Percentiles rank a stretch among this genome's conserved stretches.
Evolutionary conservation across 2,888 invertebrate genomes (phyloP).

Genomic region (Mythimna loreyi): DNA sequence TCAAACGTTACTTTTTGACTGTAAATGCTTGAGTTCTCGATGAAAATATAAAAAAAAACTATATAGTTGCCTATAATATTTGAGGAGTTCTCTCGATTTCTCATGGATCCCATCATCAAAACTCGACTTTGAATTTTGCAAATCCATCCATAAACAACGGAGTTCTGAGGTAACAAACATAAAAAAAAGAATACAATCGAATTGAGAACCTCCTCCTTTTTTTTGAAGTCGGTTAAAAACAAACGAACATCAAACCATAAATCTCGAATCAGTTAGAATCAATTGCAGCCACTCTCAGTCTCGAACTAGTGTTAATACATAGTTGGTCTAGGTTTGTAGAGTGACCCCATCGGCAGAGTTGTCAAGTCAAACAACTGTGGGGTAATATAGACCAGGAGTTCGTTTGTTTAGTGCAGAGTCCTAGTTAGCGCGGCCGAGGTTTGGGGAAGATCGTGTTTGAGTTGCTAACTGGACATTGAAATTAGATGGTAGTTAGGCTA

Average conservation of each 20-base stretch:
- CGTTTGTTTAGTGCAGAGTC: constrained; percentile 49
- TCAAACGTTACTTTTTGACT: too few relatives aligned
- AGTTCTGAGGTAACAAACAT: too few relatives aligned
- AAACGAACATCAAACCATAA: not conserved
- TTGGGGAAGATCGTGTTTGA: constrained; percentile 24
- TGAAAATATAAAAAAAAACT: too few relatives aligned
- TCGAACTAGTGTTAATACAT: constrained; percentile 8
- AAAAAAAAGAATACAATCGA: too few relatives aligned
- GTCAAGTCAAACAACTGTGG: constrained; percentile 65
- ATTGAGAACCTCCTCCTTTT: too few relatives aligned
- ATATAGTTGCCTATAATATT: too few relatives aligned
- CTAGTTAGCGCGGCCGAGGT: constrained; percentile 40
- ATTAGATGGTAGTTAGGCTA: constrained; percentile 29
- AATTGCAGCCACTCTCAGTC: constrained; percentile 15
- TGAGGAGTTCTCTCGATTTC: too few relatives aligned
- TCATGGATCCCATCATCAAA: not conserved
- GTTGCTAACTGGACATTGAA: constrained; percentile 42
- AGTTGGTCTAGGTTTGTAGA: constrained; percentile 29
- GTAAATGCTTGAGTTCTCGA: too few relatives aligned
- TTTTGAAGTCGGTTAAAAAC: too few relatives aligned
- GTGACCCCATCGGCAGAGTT: constrained; percentile 59
- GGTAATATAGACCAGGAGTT: constrained; percentile 47
- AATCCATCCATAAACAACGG: too few relatives aligned
- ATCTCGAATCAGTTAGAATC: constrained; percentile 17
- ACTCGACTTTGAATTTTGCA: too few relatives aligned